A percentile compares a stretch with the other conserved stretches of the same genome.
Conservation (phyloP, 1,140 invertebrate genomes). For the Nymphalis io region DNA sequence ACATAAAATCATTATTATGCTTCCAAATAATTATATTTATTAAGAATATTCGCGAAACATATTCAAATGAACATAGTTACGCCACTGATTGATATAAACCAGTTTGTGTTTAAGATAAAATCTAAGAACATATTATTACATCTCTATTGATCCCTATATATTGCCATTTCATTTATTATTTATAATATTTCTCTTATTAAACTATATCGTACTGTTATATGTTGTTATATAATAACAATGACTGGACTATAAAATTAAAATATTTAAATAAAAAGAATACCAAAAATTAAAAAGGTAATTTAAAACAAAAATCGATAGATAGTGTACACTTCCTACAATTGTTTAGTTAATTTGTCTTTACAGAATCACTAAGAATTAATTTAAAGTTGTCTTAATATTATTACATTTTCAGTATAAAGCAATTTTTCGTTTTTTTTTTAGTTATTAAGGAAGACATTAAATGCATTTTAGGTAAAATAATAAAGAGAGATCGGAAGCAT, state of each 20-base stretch:
- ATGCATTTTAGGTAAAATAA: background rate
- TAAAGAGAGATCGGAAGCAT: background rate
- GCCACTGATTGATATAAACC: background rate
- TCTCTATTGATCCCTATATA: constrained; percentile 39
- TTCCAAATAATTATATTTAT: too few species aligned
- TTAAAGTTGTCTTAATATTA: background rate
- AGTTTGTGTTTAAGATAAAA: constrained; percentile 11
- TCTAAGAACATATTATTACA: constrained; percentile 25
- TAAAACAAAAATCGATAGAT: too few species aligned
- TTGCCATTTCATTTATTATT: constrained; percentile 27
- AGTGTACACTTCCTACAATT: too few species aligned
- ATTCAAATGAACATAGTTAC: background rate
- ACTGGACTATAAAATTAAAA: background rate
- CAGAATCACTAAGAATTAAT: background rate
- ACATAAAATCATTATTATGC: too few species aligned
- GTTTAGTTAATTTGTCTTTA: background rate
- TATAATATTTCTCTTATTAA: constrained; percentile 2
- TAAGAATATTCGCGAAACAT: background rate
- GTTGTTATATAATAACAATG: background rate
- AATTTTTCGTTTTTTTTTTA: background rate
- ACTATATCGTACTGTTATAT: background rate
- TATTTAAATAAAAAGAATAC: too few species aligned
- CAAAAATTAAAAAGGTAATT: background rate
- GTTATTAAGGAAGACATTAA: background rate
- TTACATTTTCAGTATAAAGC: background rate